Evolutionary conservation across 2,113 vertebrate species (phyloP).

Genomic region (Anseranas semipalmata): DNA sequence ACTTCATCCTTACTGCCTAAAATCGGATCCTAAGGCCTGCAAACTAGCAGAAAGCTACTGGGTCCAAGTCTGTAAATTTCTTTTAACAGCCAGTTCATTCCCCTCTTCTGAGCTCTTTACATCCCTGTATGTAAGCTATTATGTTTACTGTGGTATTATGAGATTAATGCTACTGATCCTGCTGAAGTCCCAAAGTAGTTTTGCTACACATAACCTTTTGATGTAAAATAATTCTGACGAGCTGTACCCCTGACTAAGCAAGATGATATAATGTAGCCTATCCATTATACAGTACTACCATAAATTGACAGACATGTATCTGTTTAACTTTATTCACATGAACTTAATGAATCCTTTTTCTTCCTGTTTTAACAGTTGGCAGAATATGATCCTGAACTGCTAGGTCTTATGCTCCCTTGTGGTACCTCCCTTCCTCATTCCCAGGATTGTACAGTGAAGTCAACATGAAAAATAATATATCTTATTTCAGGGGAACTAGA

Average conservation of each 20-base stretch:
- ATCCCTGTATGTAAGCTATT: neutral
- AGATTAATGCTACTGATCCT: neutral
- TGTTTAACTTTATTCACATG: neutral
- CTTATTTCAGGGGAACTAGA: neutral
- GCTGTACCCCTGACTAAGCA: neutral
- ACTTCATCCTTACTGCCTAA: neutral
- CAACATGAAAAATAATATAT: neutral
- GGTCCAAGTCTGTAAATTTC: neutral
- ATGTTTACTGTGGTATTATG: neutral
- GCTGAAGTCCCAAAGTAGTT: neutral
- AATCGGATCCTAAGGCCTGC: neutral
- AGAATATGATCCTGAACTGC: neutral
- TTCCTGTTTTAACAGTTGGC: neutral
- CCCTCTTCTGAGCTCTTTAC: slow-evolving; percentile 20
- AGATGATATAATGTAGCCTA: neutral
- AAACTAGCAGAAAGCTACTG: neutral
- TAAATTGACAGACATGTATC: neutral
- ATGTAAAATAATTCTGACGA: neutral
- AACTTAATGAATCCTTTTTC: neutral
- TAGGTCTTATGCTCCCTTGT: neutral
- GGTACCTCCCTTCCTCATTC: neutral
- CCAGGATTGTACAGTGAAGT: neutral
- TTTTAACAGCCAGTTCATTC: slow-evolving; percentile 25
- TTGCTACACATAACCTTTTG: neutral
- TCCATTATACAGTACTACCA: neutral